Base-by-base conservation (phyloP, 2,113 vertebrate species). In the Sciurus niger region DNA sequence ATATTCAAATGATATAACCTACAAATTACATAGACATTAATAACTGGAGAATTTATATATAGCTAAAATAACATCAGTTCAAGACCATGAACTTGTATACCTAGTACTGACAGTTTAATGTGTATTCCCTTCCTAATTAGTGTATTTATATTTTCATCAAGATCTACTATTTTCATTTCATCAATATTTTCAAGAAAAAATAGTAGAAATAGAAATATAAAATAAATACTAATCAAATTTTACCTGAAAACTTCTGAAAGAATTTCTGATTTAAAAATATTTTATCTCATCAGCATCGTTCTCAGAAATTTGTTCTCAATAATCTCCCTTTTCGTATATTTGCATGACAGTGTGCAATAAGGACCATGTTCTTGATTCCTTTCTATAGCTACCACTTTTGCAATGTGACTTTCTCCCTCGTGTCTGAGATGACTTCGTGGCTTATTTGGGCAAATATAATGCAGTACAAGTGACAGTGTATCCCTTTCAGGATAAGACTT, bases 181-280 rank as follows among this genome's bases (percentile, higher is more conserved):
- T 25, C 43, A 92, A 85, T 6, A 65, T 6, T 43, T 76, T n/a
- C 37, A 34, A 78, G 46, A 79, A 93, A 67, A 60, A 13, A 83
- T 58, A 76, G 79, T 51, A 82, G 25, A 78, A 92, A 74, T 72
- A 82, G 92, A 93, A 80, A 63, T 16, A 22, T 92, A 82, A 86
- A 89, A 76, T 74, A 82, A 96, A 84, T 22, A 76, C 32, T 84
- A 55, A 77, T 30, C 58, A 84, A 88, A 83, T n/a, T 67, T 89
- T 43, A 84, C 78, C 53, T 37, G 28, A 63, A 84, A 82, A 80
- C 34, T 82, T 94, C 14, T 72, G 18, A 86, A 87, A 72, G 16
- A 76, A 94, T 8, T 86, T 63, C 16, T 58, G 8, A 72, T 43
- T 67, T 85, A 89, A 40, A 92, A 72, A 34, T 82, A 78, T 73